Percentiles rank a stretch among this genome's conserved stretches.
Evolutionary conservation across 2,113 vertebrate genomes (phyloP).

Genomic region (Desmodus rotundus): DNA sequence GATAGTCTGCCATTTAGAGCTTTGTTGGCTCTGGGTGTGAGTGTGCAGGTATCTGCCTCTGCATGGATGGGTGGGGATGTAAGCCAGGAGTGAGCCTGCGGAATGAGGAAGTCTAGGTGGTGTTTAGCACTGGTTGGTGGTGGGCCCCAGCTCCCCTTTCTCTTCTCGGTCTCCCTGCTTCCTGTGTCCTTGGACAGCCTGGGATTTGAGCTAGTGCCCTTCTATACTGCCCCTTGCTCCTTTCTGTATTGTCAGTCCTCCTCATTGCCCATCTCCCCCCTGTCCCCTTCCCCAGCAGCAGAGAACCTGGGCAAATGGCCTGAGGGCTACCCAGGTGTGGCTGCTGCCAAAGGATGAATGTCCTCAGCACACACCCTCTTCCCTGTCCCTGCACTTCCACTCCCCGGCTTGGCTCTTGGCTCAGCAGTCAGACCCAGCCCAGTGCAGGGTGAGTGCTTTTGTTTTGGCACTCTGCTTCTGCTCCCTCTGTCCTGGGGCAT

Average conservation of each 20-base stretch:
- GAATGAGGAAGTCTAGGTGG: not conserved
- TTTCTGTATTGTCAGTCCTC: not conserved
- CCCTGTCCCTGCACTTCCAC: not conserved
- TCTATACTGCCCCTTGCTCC: not conserved
- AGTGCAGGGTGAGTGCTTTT: not conserved
- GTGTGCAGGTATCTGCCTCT: not conserved
- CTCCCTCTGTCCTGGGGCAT: not conserved
- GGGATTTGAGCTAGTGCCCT: not conserved
- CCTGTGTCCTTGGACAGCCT: not conserved
- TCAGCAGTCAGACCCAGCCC: not conserved
- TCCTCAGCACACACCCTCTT: too few species aligned
- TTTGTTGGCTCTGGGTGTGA: not conserved
- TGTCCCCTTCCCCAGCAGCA: not conserved
- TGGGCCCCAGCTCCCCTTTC: not conserved
- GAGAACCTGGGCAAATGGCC: not conserved
- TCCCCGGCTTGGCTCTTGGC: too few species aligned
- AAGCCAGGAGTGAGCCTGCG: too few species aligned
- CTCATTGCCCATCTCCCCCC: not conserved
- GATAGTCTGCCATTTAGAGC: not conserved
- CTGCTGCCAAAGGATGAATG: rapidly evolving
- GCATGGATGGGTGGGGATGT: not conserved
- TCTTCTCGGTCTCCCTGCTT: not conserved
- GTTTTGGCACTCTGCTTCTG: not conserved
- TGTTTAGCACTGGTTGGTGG: not conserved
- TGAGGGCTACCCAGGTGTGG: not conserved